Conservation (phyloP, 2,888 invertebrate species). For the Patella caerulea region DNA sequence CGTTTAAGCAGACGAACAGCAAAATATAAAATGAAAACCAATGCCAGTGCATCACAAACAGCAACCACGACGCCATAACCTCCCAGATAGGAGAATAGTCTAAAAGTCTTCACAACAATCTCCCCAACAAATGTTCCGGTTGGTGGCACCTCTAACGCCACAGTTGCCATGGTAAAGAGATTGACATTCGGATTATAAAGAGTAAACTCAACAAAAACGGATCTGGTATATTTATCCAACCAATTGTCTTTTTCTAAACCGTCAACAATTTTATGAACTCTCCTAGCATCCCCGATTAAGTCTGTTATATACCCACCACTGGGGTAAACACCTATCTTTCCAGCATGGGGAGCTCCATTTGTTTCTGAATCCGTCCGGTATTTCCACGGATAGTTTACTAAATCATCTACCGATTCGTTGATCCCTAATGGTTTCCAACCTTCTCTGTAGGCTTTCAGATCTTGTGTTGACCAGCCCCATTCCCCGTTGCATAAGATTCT, state of each 20-base stretch:
- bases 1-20: conserved; percentile 42
- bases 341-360: conserved; percentile 53
- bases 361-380: conserved; percentile 44
- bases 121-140: conserved; percentile 40
- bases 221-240: conserved; percentile 51
- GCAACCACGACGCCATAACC: conserved; percentile 49
- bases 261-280: conserved; percentile 35
- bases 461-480: conserved; percentile 43
- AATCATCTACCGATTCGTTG: conserved; percentile 19
- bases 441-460: conserved; percentile 35
- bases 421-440: conserved; percentile 38
- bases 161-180: conserved; percentile 47
- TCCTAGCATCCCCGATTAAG: conserved; percentile 42
- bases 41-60: conserved; percentile 44
- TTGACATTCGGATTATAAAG: conserved; percentile 58
- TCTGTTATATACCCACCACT: conserved; percentile 55
- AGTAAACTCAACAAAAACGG: conserved; percentile 54
- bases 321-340: conserved; percentile 49
- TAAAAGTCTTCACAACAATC: conserved; percentile 44
- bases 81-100: conserved; percentile 53
- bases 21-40: conserved; percentile 47
- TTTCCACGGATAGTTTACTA: conserved; percentile 45
- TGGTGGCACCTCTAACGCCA: conserved; percentile 50
- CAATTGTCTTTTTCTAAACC: conserved; percentile 39
- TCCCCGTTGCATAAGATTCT: conserved; percentile 40